These are phyloP conservation scores for Paramormyrops kingsleyae DNA, from an alignment of 2,113 vertebrate species.

Conservation along the genomic window DNA sequence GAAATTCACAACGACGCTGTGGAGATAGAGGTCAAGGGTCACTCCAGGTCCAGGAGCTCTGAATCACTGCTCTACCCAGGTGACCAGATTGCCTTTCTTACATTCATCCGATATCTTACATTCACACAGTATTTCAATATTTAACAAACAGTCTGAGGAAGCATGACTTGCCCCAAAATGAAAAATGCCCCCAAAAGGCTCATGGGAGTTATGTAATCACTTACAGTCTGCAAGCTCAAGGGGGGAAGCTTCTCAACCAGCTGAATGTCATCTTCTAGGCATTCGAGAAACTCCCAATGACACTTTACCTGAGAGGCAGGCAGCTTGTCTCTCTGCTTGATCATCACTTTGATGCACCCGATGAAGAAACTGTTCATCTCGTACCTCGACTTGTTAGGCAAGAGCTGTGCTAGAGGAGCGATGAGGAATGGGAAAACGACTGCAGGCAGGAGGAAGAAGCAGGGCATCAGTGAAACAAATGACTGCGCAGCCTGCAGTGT, in stretches of 20 bases:
- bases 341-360: slow-evolving; percentile 68
- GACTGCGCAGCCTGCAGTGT: neutral
- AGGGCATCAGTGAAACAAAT: neutral
- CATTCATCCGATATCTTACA: neutral
- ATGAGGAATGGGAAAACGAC: slow-evolving; percentile 82
- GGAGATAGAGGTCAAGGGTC: slow-evolving; percentile 14
- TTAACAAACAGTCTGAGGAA: neutral
- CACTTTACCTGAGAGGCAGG: slow-evolving; percentile 68
- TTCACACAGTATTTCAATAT: neutral
- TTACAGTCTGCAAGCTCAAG: neutral
- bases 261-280: neutral
- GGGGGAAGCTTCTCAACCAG: neutral
- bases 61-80: neutral
- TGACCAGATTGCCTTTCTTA: neutral
- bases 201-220: neutral
- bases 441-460: slow-evolving; percentile 33
- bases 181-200: neutral
- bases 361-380: slow-evolving; percentile 79
- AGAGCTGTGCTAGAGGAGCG: slow-evolving; percentile 61
- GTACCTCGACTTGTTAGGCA: slow-evolving; percentile 73
- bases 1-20: slow-evolving; percentile 84
- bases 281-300: neutral
- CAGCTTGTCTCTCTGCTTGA: slow-evolving; percentile 73
- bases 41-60: neutral
- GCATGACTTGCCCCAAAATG: neutral